phyloP scores from a whole-genome alignment of 1,140 invertebrate species.

The Orchesella cincta region DNA sequence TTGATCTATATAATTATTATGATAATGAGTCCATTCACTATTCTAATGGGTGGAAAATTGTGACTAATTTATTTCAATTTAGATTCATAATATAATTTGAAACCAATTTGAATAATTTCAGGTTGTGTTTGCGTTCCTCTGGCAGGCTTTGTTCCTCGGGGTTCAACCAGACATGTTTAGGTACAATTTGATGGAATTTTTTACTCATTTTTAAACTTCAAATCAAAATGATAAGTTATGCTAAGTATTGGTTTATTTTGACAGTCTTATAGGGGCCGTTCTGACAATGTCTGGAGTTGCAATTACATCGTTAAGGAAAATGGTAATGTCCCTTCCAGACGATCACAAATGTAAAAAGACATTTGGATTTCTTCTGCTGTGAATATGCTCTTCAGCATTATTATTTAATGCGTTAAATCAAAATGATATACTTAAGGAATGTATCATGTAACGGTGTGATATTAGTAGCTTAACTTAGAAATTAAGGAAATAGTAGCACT shows the following conservation, averaged over 20 bases:
- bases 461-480: no score
- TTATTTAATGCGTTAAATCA: no score
- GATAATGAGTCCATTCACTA: not conserved
- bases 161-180: slow-evolving; percentile 5
- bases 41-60: not conserved
- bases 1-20: not conserved
- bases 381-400: no score
- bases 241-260: not conserved
- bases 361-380: slow-evolving; percentile 9
- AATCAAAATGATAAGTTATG: not conserved
- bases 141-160: slow-evolving; percentile 16
- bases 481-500: no score
- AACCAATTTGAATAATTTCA: no score
- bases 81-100: no score
- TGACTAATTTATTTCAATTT: not conserved
- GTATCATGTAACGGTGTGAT: no score
- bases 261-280: not conserved
- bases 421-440: no score
- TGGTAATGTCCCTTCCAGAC: slow-evolving; percentile 4
- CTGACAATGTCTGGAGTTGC: not conserved
- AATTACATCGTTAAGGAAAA: not conserved
- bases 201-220: not conserved
- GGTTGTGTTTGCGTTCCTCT: slow-evolving; percentile 27
- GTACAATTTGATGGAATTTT: not conserved
- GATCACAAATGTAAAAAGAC: not conserved